Percentiles rank a stretch among this genome's conserved stretches.
Conservation (phyloP, 2,113 vertebrate species). For the Tachysurus vachellii region DNA sequence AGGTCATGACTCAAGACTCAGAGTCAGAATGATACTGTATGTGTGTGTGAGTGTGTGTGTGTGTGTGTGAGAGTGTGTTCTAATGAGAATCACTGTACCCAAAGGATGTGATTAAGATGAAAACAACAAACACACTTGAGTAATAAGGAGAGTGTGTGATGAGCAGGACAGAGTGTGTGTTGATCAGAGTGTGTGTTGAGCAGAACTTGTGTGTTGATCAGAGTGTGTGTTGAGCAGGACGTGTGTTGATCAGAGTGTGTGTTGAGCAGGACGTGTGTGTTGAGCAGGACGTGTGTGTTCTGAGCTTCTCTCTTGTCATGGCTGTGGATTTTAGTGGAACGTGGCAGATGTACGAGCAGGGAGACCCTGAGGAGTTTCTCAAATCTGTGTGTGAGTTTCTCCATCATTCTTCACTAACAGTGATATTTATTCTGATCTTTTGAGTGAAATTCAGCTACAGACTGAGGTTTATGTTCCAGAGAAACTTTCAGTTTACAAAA, state of each 20-base stretch:
- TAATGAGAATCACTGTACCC: neutral
- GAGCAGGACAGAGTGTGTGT: neutral
- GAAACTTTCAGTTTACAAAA: neutral
- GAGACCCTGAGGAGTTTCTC: conserved; percentile 79
- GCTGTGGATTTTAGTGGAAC: conserved; percentile 79
- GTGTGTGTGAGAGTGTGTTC: neutral
- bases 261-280: neutral
- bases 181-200: too few relatives aligned
- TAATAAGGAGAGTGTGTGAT: neutral
- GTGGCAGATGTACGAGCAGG: conserved; percentile 80
- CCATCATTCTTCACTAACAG: neutral
- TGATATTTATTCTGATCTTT: neutral
- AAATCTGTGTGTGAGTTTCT: conserved; percentile 73
- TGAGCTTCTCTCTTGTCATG: conserved; percentile 21
- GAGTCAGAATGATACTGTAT: conserved; percentile 1
- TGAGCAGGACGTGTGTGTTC: neutral
- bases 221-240: neutral
- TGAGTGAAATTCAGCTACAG: neutral
- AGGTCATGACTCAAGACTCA: neutral
- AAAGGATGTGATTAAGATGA: neutral
- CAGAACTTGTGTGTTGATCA: neutral
- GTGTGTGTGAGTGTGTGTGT: neutral
- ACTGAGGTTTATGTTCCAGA: neutral
- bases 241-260: neutral
- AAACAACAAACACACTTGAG: neutral